phyloP scores from a whole-genome alignment of 2,113 vertebrate species.

The Polypterus bichir region DNA sequence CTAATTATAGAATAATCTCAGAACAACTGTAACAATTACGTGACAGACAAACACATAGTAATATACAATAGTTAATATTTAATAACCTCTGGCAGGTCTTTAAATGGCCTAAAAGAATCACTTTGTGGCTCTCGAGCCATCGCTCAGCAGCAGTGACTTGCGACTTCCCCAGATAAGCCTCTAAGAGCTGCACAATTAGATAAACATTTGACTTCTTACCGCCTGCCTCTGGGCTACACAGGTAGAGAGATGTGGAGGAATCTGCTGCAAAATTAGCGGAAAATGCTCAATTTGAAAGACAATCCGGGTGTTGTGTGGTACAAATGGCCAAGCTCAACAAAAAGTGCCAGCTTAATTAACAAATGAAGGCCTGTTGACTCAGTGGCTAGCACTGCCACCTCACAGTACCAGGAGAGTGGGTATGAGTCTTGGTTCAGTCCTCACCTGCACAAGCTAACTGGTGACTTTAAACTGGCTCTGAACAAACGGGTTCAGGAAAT shows the following conservation, averaged over 20 bases:
- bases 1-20: slow-evolving; percentile 7
- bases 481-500: no score
- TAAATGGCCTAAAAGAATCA: background rate
- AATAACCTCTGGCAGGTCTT: background rate
- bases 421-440: background rate
- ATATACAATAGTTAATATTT: slow-evolving; percentile 9
- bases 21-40: slow-evolving; percentile 3
- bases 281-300: background rate
- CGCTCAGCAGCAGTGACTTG: slow-evolving; percentile 10
- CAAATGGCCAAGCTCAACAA: background rate
- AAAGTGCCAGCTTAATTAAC: background rate
- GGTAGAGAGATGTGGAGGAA: no score
- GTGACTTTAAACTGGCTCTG: no score
- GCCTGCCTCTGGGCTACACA: no score
- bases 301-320: background rate
- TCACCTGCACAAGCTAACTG: no score
- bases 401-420: background rate
- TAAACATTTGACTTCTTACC: no score
- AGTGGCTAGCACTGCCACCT: background rate
- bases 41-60: slow-evolving; percentile 8
- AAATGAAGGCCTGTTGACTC: background rate
- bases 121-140: background rate
- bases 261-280: background rate
- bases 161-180: background rate
- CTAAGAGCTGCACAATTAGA: background rate